phyloP scores from a whole-genome alignment of 2,888 invertebrate species.

The Brenthis daphne region DNA sequence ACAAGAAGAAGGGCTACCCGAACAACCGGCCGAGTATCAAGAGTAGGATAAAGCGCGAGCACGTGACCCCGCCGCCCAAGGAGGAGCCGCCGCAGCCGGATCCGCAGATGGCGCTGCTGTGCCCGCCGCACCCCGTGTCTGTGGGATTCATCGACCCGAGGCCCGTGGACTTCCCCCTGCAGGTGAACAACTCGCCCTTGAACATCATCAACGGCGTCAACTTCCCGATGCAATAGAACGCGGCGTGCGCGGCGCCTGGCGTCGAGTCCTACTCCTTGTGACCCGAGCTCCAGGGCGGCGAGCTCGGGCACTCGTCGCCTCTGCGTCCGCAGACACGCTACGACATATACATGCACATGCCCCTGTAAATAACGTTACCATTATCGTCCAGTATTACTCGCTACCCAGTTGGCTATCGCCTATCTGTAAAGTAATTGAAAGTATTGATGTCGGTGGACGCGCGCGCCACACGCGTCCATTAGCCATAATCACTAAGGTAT shows the following conservation, averaged over 20 bases:
- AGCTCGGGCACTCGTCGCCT: constrained; percentile 42
- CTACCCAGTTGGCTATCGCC: constrained; percentile 24
- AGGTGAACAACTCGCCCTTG: constrained; percentile 84
- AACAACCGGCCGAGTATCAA: constrained; percentile 90
- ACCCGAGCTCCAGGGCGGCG: constrained; percentile 66
- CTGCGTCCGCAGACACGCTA: constrained; percentile 46
- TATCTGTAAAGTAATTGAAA: constrained; percentile 29
- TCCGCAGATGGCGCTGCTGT: constrained; percentile 81
- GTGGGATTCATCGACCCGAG: constrained; percentile 88
- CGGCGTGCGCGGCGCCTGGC: constrained; percentile 62
- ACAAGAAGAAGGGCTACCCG: constrained; percentile 92
- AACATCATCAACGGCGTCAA: constrained; percentile 87
- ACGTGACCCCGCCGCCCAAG: constrained; percentile 84
- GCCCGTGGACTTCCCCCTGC: constrained; percentile 86
- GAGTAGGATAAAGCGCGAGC: constrained; percentile 87
- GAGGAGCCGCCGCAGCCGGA: constrained; percentile 59
- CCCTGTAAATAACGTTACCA: constrained; percentile 55
- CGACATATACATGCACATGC: constrained; percentile 56
- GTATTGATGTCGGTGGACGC: constrained; percentile 34
- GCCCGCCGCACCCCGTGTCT: constrained; percentile 85
- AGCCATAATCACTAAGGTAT: constrained; percentile 65
- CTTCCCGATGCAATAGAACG: constrained; percentile 87
- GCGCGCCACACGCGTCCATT: constrained; percentile 43
- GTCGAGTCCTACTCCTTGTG: constrained; percentile 66
- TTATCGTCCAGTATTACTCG: constrained; percentile 46